These are phyloP conservation scores for Elephantulus edwardii DNA, from an alignment of 2,113 vertebrate genomes.

Conservation along the genomic window DNA sequence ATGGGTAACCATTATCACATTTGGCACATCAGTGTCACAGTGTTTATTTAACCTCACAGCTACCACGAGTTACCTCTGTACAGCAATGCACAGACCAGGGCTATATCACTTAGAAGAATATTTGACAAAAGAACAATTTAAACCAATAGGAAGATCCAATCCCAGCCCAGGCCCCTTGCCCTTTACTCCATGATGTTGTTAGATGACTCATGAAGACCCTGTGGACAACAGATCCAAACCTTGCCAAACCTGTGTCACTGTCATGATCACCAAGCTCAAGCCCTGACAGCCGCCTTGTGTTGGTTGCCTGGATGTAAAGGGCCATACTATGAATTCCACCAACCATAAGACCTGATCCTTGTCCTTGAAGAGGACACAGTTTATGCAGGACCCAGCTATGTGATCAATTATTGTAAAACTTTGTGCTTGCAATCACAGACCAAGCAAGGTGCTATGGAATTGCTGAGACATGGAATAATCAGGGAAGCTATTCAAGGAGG, in stretches of 20 bases:
- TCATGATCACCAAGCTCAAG: no score
- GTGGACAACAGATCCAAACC: no score
- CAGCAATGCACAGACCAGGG: no score
- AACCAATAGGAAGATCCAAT: no score
- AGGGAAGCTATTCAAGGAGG: not conserved
- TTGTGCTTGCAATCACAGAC: not conserved
- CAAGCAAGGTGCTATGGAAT: not conserved
- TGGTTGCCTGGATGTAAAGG: not conserved
- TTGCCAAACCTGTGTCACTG: no score
- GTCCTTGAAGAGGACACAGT: not conserved
- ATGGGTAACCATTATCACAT: no score
- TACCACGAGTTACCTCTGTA: no score
- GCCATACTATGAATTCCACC: not conserved
- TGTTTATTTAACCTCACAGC: no score
- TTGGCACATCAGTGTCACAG: no score
- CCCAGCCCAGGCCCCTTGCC: not conserved
- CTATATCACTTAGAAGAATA: no score
- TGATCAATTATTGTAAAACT: not conserved
- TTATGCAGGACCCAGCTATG: not conserved
- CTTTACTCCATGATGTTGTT: not conserved
- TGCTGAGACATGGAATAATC: not conserved
- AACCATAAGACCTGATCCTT: not conserved
- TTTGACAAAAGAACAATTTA: no score
- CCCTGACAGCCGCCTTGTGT: fast-evolving
- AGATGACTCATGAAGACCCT: no score